Conservation (phyloP, 2,113 vertebrate species). For the Centropristis striata region DNA sequence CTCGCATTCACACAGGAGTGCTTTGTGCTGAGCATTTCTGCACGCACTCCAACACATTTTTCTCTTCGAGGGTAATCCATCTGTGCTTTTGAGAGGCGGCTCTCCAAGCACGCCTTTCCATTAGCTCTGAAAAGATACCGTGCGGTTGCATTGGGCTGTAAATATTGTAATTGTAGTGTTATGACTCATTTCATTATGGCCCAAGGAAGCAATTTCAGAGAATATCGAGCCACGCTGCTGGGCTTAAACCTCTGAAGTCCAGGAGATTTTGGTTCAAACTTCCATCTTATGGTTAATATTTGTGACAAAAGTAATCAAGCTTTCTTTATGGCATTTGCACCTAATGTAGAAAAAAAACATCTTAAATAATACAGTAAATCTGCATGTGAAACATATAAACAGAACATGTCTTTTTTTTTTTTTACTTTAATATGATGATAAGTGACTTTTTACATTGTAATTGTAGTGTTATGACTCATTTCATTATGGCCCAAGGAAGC, state of each 20-base stretch:
- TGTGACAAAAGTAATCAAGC: too few relatives aligned
- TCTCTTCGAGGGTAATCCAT: conserved; percentile 13
- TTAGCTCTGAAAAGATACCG: conserved; percentile 27
- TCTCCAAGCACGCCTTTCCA: background rate
- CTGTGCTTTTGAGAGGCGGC: conserved; percentile 26
- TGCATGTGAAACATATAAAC: too few relatives aligned
- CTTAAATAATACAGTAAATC: too few relatives aligned
- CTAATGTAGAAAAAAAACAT: too few relatives aligned
- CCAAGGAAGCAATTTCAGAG: background rate
- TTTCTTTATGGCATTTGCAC: too few relatives aligned
- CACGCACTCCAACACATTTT: conserved; percentile 18
- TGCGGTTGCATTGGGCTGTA: background rate
- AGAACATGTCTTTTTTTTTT: too few relatives aligned
- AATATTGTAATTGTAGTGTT: conserved; percentile 3
- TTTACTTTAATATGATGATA: too few relatives aligned
- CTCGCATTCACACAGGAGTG: conserved; percentile 15
- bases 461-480: conserved; percentile 3
- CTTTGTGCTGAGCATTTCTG: conserved; percentile 21
- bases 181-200: conserved; percentile 21
- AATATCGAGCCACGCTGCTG: background rate
- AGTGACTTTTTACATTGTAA: too few relatives aligned
- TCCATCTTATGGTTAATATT: too few relatives aligned
- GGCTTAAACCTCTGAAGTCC: too few relatives aligned
- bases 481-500: conserved; percentile 2
- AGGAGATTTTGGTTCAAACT: too few relatives aligned